Evolutionary conservation across 2,113 vertebrate genomes (phyloP), one percentile per base, ranked within the genome.

Genomic region (Indicator indicator): DNA sequence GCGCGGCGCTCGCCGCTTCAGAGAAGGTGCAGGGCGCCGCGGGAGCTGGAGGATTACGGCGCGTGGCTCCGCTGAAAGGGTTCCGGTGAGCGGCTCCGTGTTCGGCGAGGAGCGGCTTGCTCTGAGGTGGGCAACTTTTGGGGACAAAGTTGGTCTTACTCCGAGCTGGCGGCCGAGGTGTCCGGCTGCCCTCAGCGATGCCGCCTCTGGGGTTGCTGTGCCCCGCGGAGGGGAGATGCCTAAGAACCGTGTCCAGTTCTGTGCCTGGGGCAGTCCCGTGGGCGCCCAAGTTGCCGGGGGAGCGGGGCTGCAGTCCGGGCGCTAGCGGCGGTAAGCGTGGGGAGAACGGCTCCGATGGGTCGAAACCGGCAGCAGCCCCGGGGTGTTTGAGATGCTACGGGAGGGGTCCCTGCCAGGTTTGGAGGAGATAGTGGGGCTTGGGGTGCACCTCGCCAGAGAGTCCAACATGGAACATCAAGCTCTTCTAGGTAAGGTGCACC

Each of bases 121-220:
- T 20, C 54, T 28, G 42, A 81, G 94, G 94, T 83, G 83, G 69
- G 89, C 14, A 85, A 78, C 89, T 95, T 70, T 70, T 33, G 65
- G 70, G 71, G 5, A 82, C 67, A 59, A 89, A 95, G 81, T 91
- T 94, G 84, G 72, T 58, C 27, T 16, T 3, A 55, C n/a, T 15
- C 27, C 7, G 62, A 4, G 44, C 15, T n/a, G 21, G 65, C 14
- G 54, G 42, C 9, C 8, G 26, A 17, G 7, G 26, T 32, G 46
- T n/a, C 21, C 19, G 33, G 24, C 38, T 68, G 27, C 46, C 65
- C 58, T n/a, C 27, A 40, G 33, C 62, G 40, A 28, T 32, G 26
- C 26, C 33, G 33, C 26, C 17, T 12, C 12, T 33, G 12, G 52
- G 52, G 36, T 42, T 17, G 38, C 23, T 46, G 55, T 16, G 74